phyloP scores from a whole-genome alignment of 2,888 invertebrate species.

The Conops quadrifasciatus region DNA sequence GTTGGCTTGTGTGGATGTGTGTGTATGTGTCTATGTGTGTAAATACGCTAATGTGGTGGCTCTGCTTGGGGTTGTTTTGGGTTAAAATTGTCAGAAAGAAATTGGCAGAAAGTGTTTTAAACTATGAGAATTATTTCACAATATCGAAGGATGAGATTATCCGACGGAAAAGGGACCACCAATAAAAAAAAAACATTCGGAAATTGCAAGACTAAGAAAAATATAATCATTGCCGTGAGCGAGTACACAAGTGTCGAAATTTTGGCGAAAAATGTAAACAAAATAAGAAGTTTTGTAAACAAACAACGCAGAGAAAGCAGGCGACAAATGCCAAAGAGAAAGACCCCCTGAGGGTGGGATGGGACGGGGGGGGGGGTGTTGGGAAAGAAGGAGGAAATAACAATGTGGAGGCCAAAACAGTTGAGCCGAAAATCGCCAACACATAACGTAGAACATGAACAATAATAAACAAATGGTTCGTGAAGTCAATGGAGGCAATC shows the following conservation, averaged over 20 bases:
- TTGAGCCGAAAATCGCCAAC: too few relatives aligned
- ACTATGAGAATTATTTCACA: constrained; percentile 5
- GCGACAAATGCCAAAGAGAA: background rate
- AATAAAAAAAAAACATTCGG: background rate
- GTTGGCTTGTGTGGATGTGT: background rate
- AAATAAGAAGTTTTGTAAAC: background rate
- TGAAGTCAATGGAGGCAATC: background rate
- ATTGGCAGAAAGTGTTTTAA: too few relatives aligned
- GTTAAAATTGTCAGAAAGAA: too few relatives aligned
- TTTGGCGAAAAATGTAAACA: background rate
- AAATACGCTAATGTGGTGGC: constrained; percentile 25
- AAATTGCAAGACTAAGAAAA: background rate
- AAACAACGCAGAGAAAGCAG: background rate
- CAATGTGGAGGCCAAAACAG: background rate
- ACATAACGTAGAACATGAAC: too few relatives aligned
- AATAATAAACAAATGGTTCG: too few relatives aligned
- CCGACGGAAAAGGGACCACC: background rate
- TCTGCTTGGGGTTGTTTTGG: constrained; percentile 25
- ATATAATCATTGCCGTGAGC: background rate
- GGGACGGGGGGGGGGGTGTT: background rate
- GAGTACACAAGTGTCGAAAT: background rate
- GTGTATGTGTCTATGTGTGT: background rate
- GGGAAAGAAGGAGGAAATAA: background rate
- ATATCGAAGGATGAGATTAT: background rate
- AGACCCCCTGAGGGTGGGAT: too few relatives aligned